Percentiles rank a stretch among this genome's conserved stretches.
phyloP scores from a whole-genome alignment of 2,797 vertebrate species.

The Craterocephalus amniculus region DNA sequence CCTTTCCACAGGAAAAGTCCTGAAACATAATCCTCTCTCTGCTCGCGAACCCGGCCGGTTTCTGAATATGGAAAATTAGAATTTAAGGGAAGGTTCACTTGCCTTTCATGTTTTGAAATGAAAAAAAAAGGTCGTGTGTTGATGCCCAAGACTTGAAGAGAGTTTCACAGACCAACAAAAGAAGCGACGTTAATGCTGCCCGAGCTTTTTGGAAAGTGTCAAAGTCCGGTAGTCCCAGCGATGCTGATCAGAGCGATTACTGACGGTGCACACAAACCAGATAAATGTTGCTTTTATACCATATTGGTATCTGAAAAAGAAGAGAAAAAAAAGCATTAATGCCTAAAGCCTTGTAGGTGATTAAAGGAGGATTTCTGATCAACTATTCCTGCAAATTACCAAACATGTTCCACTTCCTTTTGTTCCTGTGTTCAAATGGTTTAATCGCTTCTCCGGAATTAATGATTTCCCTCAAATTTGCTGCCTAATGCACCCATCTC shows the following conservation, averaged over 20 bases:
- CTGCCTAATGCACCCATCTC: not conserved
- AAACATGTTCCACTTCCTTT: constrained; percentile 6
- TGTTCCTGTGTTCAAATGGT: constrained; percentile 5
- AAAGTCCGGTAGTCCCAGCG: constrained; percentile 6
- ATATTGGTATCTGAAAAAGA: constrained; percentile 53
- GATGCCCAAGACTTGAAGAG: not conserved
- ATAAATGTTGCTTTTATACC: constrained; percentile 51
- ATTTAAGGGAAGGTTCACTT: not conserved
- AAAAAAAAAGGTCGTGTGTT: constrained; percentile 15
- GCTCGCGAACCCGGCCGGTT: constrained; percentile 6
- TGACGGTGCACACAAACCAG: not conserved
- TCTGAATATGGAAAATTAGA: not conserved
- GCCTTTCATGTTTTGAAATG: not conserved
- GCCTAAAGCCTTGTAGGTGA: constrained; percentile 8
- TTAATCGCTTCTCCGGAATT: constrained; percentile 14
- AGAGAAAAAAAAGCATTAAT: not conserved
- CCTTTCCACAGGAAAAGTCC: constrained; percentile 9
- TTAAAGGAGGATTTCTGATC: constrained; percentile 1
- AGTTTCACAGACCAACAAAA: constrained; percentile 15
- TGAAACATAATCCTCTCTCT: constrained; percentile 5
- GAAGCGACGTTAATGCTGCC: not conserved
- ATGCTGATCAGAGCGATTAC: constrained; percentile 7
- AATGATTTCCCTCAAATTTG: constrained; percentile 14
- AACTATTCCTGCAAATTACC: constrained; percentile 5
- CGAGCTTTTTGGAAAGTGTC: constrained; percentile 10